Evolutionary conservation across 2,888 invertebrate genomes (phyloP), one percentile per base, ranked within the genome.

Genomic region (Odontomyia ornata): DNA sequence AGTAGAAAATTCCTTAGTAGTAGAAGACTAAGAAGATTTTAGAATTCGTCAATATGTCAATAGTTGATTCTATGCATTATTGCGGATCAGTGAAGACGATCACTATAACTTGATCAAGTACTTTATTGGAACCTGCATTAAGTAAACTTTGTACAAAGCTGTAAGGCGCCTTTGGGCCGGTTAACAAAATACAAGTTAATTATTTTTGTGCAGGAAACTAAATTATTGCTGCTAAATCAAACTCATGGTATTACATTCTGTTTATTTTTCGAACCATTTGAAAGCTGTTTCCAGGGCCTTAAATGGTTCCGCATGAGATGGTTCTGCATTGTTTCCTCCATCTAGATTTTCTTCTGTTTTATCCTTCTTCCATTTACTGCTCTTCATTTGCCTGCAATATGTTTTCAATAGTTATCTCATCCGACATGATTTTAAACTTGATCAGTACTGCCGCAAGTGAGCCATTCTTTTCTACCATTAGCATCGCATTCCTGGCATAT

Each of bases 381-480:
- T 52, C 7, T 52, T 52, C 52, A 18, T 52, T 52, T 52, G 18
- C 52, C 52, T 52, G 52, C 52, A 52, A 52, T 52, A 15, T 52
- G 52, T 52, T 64, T n/a, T 73, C 69, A 60, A 56, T 18, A 56
- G 75, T 47, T 75, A 73, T 73, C 64, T 71, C 72, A 75, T 75
- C 57, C 72, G 77, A 56, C 5, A 57, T 56, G 27, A n/a, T 73
- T 15, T 73, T 25, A 23, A 57, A 56, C 73, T 56, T 79, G 77
- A 56, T 79, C 79, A 27, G 76, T 76, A 62, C 65, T 64, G 60
- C 80, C 81, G 78, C 77, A 78, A 57, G 25, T 64, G 76, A 80
- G 67, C 80, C 79, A 81, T 73, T 79, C 76, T 60, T 77, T 75
- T 71, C 80, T 57, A 76, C 78, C 79, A 76, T 76, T 80, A 72